Conservation (phyloP, 2,888 invertebrate genomes). For the Xylota sylvarum region DNA sequence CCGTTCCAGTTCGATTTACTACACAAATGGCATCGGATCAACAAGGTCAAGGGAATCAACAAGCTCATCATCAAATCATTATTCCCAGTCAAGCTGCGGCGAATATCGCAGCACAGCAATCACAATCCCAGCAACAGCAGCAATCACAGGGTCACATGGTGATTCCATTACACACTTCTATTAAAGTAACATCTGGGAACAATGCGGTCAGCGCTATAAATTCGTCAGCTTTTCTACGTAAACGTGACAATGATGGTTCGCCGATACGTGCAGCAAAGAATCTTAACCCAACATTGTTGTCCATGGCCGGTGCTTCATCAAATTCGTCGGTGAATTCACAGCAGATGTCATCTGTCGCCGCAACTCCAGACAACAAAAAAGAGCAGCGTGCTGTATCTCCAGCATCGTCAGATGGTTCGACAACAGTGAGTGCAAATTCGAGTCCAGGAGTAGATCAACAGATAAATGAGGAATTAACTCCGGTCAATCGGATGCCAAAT, state of each 20-base stretch:
- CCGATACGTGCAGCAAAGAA: conserved; percentile 89
- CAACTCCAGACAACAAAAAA: conserved; percentile 47
- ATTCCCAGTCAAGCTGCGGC: conserved; percentile 69
- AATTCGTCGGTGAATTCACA: conserved; percentile 54
- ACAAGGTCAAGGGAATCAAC: conserved; percentile 64
- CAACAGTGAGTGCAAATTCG: conserved; percentile 94
- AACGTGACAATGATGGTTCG: conserved; percentile 91
- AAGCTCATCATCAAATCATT: conserved; percentile 67
- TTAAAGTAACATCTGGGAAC: conserved; percentile 81
- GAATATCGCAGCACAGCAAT: conserved; percentile 62
- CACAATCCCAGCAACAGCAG: conserved; percentile 58
- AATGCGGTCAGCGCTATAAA: conserved; percentile 78
- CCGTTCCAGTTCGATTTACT: conserved; percentile 81
- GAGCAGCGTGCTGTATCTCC: conserved; percentile 82
- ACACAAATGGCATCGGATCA: conserved; percentile 78
- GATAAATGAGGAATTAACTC: conserved; percentile 83
- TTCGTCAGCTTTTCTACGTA: conserved; percentile 89
- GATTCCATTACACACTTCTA: conserved; percentile 80
- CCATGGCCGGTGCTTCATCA: conserved; percentile 80
- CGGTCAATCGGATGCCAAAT: conserved; percentile 80
- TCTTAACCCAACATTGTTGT: conserved; percentile 84
- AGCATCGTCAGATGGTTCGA: conserved; percentile 89
- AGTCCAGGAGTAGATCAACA: conserved; percentile 89
- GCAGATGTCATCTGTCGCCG: conserved; percentile 26
- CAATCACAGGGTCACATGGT: conserved; percentile 74